Base-by-base conservation (phyloP, 2,113 vertebrate genomes). In the Hucho hucho region DNA sequence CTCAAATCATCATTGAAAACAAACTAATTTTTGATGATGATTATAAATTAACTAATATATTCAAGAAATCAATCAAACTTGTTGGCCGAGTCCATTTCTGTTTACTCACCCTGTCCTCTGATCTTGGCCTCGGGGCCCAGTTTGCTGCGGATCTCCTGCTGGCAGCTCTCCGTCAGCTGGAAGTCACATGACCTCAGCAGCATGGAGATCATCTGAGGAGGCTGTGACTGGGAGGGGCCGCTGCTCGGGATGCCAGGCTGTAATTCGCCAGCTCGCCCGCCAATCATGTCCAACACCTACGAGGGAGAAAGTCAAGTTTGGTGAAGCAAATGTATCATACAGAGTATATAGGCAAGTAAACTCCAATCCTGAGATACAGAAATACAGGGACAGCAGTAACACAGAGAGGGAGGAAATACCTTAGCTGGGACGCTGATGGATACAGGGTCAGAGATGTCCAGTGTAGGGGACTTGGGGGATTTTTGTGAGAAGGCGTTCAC, bases 151-250 rank as follows among this genome's bases (percentile, higher is more conserved):
- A 89, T 81, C 78, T 94, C 93, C 56, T 88, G 87, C 56, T 92
- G 89, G 72, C 91, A 93, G 80, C 86, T 85, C 69, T 93, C 91
- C 0, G 86, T 91, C 26, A 93, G 90, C 77, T 92, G 92, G 29
- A 89, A 82, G 43, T 94, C 92, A 1, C 91, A 91, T 61, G 92
- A 90, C 22, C 81, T 87, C 20, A 94, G 86, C 70, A 94, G 89
- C 87, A 94, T 84, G 22, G 94, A 93, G 70, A 94, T 89, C 87
- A 94, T 91, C 73, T 92, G 93, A 1, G 94, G 92, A 2, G 87
- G 89, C 56, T 24, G 81, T 82, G 84, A 4, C 59, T 24, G 81
- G 84, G 84, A 4, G 49, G 64, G 87, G 72, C 82, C 85, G 82
- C 86, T 79, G 14, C 74, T 69, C 20, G 74, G 69, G 9, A 64